phyloP scores from a whole-genome alignment of 2,888 invertebrate species.

The Copidosoma aretas region DNA sequence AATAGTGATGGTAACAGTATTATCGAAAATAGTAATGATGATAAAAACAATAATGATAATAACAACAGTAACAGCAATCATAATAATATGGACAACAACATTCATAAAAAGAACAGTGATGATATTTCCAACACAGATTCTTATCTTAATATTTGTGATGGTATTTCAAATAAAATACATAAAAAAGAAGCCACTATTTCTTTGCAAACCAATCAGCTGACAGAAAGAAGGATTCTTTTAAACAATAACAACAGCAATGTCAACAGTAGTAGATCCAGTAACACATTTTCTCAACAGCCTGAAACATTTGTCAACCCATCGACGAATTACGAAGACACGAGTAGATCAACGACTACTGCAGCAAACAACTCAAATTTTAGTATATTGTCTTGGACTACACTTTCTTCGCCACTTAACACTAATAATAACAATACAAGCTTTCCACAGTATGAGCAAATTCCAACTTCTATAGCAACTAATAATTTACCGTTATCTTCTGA shows the following conservation, averaged over 20 bases:
- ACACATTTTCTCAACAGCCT: constrained; percentile 41
- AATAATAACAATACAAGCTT: constrained; percentile 44
- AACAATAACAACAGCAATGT: too few relatives aligned
- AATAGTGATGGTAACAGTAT: constrained; percentile 14
- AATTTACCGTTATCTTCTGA: constrained; percentile 17
- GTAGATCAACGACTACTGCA: constrained; percentile 55
- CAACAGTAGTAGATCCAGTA: constrained; percentile 38
- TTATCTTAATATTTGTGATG: constrained; percentile 46
- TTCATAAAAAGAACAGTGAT: constrained; percentile 50
- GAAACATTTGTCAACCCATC: constrained; percentile 45
- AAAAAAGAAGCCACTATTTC: constrained; percentile 44
- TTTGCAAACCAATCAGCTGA: constrained; percentile 8
- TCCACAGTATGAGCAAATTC: constrained; percentile 41
- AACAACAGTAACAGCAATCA: background rate
- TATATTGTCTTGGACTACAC: constrained; percentile 61
- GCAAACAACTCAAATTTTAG: constrained; percentile 61
- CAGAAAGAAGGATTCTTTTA: constrained; percentile 39
- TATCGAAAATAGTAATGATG: constrained; percentile 49
- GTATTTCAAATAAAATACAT: constrained; percentile 42
- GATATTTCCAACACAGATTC: constrained; percentile 43
- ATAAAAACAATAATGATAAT: too few relatives aligned
- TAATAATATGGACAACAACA: constrained; percentile 36
- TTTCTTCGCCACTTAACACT: constrained; percentile 50
- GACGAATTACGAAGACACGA: constrained; percentile 53
- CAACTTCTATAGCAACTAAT: background rate